Conservation (phyloP, 2,113 vertebrate genomes). For the Pseudorasbora parva region DNA sequence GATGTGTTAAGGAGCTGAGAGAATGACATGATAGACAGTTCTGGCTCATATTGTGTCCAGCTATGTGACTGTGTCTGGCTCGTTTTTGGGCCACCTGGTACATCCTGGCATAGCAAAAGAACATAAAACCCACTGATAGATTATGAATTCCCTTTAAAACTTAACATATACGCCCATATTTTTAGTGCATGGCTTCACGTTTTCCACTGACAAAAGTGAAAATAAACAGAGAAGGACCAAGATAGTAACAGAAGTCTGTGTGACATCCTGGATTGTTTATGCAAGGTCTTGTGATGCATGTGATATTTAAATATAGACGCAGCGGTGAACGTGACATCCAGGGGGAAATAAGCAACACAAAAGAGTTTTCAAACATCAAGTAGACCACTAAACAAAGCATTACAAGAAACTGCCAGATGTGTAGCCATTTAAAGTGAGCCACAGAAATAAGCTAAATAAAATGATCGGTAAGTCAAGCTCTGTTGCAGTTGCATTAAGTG, state of each 20-base stretch:
- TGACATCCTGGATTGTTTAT: constrained; percentile 19
- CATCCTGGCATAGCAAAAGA: background rate
- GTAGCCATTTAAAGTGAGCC: background rate
- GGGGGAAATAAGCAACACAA: background rate
- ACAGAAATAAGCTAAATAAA: background rate
- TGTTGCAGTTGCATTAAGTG: background rate
- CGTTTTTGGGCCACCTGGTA: constrained; percentile 30
- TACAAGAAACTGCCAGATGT: background rate
- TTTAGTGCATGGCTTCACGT: background rate
- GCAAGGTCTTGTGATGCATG: background rate
- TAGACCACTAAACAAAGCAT: background rate
- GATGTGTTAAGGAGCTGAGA: constrained; percentile 38
- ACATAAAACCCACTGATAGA: background rate
- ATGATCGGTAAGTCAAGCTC: background rate
- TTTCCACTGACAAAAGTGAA: constrained; percentile 25
- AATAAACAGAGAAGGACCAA: constrained; percentile 16
- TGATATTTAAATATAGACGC: constrained; percentile 24
- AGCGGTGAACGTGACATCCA: background rate
- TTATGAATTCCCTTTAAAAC: background rate
- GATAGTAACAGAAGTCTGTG: constrained; percentile 23
- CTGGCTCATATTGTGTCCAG: constrained; percentile 15
- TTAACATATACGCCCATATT: background rate
- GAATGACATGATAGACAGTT: constrained; percentile 15
- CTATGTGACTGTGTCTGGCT: constrained; percentile 17
- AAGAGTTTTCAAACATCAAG: background rate